Base-by-base conservation (phyloP, 2,113 vertebrate species). In the Accipiter cooperii region DNA sequence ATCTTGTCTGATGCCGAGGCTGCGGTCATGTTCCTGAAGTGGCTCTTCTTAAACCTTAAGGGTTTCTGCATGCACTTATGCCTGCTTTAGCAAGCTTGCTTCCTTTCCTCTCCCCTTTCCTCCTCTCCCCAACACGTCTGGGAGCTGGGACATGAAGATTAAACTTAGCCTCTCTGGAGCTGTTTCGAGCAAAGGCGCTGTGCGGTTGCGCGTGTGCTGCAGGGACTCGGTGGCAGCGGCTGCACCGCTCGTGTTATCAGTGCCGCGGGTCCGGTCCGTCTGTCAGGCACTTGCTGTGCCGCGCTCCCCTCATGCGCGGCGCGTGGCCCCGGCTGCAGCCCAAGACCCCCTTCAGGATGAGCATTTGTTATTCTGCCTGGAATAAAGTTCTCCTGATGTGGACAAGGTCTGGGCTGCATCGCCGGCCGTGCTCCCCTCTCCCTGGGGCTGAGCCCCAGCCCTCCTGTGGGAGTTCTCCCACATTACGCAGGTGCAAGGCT, bases 401-500 rank as follows among this genome's bases (percentile, higher is more conserved):
- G 46, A 10, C 13, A 2, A 13, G 14, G 38, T 31, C 42, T 38
- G 82, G 20, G 14, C 65, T 26, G 57, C 28, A 10, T 8, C 2
- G 0, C 19, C 31, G 17, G 24, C 57, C 1, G 1, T 46, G 46
- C 22, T 64, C 29, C 9, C 20, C 47, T 14, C n/a, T 63, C 28
- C 33, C 52, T 13, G 28, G 38, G 55, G 20, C 13, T 3, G 38
- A 13, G 21, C 17, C 57, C 16, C 2, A 2, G 15, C 7, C 4
- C 19, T 47, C 38, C 26, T 20, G 3, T 7, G 1, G 38, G 40
- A 22, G 25, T 55, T 34, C 44, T 16, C 33, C 19, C 2, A 0
- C 4, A 0, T 8, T 5, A 8, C 7, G 12, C 10, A 4, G 49
- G 33, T 16, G 33, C 10, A 9, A 13, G 13, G 66, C 42, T 77